phyloP scores from a whole-genome alignment of 2,113 vertebrate genomes.

The Phainopepla nitens region DNA sequence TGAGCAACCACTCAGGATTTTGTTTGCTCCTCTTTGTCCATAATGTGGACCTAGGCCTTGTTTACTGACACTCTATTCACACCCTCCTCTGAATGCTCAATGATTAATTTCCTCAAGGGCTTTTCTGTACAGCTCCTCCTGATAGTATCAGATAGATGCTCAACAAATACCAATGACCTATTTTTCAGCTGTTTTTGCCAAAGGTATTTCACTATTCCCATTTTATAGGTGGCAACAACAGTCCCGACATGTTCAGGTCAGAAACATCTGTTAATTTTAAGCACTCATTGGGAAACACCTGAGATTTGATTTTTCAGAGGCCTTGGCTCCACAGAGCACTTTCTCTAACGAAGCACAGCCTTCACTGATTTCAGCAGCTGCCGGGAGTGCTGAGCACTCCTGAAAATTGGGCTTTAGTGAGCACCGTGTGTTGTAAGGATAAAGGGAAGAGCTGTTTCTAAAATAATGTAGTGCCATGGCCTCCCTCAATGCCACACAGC shows the following conservation, averaged over 20 bases:
- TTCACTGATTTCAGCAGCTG: background rate
- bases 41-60: background rate
- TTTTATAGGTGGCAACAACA: background rate
- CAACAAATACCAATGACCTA: background rate
- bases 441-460: background rate
- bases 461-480: background rate
- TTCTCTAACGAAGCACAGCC: background rate
- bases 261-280: background rate
- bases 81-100: background rate
- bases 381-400: background rate
- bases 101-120: slow-evolving; percentile 45
- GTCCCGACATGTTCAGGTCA: background rate
- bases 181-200: background rate
- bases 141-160: background rate
- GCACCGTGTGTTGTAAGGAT: background rate
- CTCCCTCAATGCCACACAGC: background rate
- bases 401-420: background rate
- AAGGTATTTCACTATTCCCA: background rate
- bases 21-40: slow-evolving; percentile 34
- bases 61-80: slow-evolving; percentile 22
- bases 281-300: background rate
- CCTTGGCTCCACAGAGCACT: background rate
- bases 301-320: background rate
- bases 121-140: background rate
- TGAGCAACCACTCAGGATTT: slow-evolving; percentile 17